A percentile compares a stretch with the other conserved stretches of the same genome.
Evolutionary conservation across 2,888 invertebrate genomes (phyloP).

Genomic region (Sarcophaga rosellei): DNA sequence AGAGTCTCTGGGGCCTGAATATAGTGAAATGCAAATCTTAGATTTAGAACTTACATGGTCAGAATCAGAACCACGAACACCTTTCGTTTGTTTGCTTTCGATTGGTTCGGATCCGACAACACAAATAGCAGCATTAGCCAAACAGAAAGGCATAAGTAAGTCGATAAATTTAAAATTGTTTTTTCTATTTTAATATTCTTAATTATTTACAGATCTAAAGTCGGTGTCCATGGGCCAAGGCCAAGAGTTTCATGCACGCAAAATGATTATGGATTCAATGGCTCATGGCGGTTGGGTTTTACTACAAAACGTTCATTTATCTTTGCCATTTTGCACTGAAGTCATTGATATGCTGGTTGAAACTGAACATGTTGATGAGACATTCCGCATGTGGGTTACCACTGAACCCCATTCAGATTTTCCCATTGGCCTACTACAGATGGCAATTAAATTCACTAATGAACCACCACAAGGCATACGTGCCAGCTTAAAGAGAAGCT

Average conservation of each 20-base stretch:
- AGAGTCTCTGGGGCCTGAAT: conserved; percentile 93
- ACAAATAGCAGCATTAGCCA: conserved; percentile 93
- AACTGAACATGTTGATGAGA: conserved; percentile 90
- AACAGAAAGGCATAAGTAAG: conserved; percentile 91
- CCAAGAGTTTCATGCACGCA: conserved; percentile 92
- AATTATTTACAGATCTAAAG: conserved; percentile 84
- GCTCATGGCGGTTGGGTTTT: conserved; percentile 94
- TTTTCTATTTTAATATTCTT: neutral
- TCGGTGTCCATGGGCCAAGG: conserved; percentile 99
- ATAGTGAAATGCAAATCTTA: conserved; percentile 95
- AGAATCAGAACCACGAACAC: conserved; percentile 94
- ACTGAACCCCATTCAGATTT: conserved; percentile 97
- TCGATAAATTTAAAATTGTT: conserved; percentile 48
- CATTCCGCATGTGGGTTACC: conserved; percentile 96
- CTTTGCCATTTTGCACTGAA: conserved; percentile 95
- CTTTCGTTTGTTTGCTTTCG: conserved; percentile 95
- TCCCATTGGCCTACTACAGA: conserved; percentile 93
- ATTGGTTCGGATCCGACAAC: conserved; percentile 99
- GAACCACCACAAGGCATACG: conserved; percentile 98
- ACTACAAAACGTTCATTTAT: conserved; percentile 97
- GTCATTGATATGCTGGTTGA: conserved; percentile 94
- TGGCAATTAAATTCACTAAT: conserved; percentile 98
- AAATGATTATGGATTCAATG: conserved; percentile 91
- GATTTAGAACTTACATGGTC: conserved; percentile 95
- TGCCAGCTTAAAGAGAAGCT: conserved; percentile 96